phyloP scores from a whole-genome alignment of 2,797 vertebrate species.

The Triplophysa yarkandensis region DNA sequence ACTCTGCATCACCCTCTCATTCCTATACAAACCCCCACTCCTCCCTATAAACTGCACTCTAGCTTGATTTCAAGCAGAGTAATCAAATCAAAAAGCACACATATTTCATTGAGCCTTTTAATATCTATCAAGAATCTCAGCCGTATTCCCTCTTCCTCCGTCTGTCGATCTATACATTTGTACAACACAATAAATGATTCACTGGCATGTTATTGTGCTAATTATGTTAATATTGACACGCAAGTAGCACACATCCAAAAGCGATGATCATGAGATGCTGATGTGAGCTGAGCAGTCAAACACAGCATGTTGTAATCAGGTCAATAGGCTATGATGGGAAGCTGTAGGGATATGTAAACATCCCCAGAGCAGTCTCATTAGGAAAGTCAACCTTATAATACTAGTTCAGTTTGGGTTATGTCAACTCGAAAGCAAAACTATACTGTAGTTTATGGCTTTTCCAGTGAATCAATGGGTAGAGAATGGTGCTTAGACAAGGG shows the following conservation, averaged over 20 bases:
- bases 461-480: too few species aligned
- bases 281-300: conserved; percentile 66
- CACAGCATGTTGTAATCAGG: conserved; percentile 67
- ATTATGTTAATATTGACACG: conserved; percentile 13
- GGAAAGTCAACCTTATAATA: background rate
- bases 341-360: conserved; percentile 60
- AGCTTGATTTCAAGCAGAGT: conserved; percentile 64
- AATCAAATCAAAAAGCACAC: conserved; percentile 63
- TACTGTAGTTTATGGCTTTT: too few species aligned
- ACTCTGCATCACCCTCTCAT: conserved; percentile 44
- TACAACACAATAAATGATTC: conserved; percentile 5
- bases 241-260: conserved; percentile 6
- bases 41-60: conserved; percentile 48
- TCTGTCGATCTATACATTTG: background rate
- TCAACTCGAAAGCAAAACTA: background rate
- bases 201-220: conserved; percentile 13
- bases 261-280: conserved; percentile 51
- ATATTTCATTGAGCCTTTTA: conserved; percentile 46
- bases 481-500: too few species aligned
- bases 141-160: background rate
- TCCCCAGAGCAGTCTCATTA: conserved; percentile 65
- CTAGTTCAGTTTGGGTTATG: background rate
- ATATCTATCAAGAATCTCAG: conserved; percentile 9
- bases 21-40: conserved; percentile 28
- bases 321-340: conserved; percentile 66